A percentile compares a stretch with the other conserved stretches of the same genome.
These are phyloP conservation scores for Stenodera caucasica DNA, from an alignment of 2,888 invertebrate genomes.

Conservation along the genomic window DNA sequence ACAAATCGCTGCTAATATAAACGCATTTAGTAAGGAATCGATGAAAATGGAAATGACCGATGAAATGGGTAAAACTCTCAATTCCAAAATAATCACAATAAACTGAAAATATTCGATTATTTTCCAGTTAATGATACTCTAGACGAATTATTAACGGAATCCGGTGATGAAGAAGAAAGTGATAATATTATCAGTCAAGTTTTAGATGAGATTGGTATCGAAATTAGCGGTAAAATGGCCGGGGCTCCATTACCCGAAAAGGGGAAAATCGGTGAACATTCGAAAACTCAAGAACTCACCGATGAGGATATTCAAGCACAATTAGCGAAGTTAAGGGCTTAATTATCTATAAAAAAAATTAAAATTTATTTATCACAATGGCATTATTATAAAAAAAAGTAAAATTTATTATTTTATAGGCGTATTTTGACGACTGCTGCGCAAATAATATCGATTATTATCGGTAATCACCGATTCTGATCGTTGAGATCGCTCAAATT, in stretches of 20 bases:
- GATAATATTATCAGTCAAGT: conserved; percentile 87
- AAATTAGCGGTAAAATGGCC: conserved; percentile 84
- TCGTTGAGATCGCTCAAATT: no score
- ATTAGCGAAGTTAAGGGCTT: conserved; percentile 60
- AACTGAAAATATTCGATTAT: conserved; percentile 36
- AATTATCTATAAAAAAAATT: conserved; percentile 16
- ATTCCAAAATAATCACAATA: neutral
- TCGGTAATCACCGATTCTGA: neutral
- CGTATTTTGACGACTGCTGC: neutral
- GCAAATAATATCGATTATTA: neutral
- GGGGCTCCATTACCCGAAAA: conserved; percentile 65
- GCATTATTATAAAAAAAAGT: neutral
- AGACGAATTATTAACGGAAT: conserved; percentile 85
- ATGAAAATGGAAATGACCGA: conserved; percentile 95
- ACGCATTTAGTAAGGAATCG: conserved; percentile 80
- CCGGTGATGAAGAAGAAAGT: conserved; percentile 87
- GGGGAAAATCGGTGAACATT: conserved; percentile 61
- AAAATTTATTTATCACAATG: conserved; percentile 13
- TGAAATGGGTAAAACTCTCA: conserved; percentile 77
- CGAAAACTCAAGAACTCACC: conserved; percentile 56
- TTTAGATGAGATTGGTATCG: conserved; percentile 96
- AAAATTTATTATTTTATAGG: neutral
- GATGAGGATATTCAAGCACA: conserved; percentile 75
- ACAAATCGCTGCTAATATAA: conserved; percentile 78
- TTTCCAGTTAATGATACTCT: conserved; percentile 80